Percentiles rank a stretch among this genome's conserved stretches.
phyloP scores from a whole-genome alignment of 1,140 invertebrate species.

The Melipona quadrifasciata region DNA sequence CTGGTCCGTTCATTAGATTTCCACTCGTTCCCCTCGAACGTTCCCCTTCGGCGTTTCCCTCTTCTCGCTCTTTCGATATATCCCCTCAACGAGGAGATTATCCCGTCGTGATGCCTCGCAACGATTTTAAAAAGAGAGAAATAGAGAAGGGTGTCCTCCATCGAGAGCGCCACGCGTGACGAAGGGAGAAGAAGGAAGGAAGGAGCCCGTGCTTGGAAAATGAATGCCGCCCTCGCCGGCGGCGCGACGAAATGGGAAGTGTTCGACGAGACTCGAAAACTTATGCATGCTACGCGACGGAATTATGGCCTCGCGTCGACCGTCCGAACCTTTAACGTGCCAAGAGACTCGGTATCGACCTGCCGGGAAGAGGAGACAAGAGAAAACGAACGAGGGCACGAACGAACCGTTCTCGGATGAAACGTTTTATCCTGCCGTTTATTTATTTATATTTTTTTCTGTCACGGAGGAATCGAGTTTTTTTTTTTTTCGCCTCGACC shows the following conservation, averaged over 20 bases:
- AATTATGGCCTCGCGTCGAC: neutral
- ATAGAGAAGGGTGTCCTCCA: neutral
- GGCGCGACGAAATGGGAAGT: constrained; percentile 23
- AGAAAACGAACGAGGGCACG: neutral
- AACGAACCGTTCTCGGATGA: neutral
- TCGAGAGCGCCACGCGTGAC: neutral
- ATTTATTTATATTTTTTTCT: neutral
- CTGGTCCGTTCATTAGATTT: neutral
- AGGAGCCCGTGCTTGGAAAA: constrained; percentile 1
- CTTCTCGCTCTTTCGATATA: neutral
- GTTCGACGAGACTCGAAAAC: neutral
- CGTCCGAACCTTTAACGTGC: neutral
- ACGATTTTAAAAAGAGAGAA: neutral
- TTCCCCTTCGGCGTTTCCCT: neutral
- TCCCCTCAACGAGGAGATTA: neutral
- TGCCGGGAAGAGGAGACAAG: neutral
- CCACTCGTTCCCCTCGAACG: neutral
- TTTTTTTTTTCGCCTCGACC: neutral
- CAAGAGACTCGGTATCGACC: neutral
- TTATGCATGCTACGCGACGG: neutral
- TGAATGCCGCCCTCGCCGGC: neutral
- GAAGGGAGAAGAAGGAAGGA: neutral
- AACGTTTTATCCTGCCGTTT: no score
- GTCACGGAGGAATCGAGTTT: neutral
- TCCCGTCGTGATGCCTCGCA: neutral